phyloP scores from a whole-genome alignment of 2,888 invertebrate genomes.

The Epinotia demarniana region DNA sequence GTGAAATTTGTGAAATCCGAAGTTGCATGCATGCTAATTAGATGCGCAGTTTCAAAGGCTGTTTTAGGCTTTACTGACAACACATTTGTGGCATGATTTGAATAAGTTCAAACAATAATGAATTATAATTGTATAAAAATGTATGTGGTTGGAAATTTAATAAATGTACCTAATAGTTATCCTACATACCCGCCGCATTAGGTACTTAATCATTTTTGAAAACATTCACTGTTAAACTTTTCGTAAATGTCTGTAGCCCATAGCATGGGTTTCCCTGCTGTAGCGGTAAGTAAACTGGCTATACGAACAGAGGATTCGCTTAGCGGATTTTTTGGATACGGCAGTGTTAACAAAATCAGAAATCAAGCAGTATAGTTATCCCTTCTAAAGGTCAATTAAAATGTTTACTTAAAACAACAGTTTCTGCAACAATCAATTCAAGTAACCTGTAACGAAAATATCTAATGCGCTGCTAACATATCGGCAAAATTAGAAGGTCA shows the following conservation, averaged over 20 bases:
- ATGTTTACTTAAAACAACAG: too few species aligned
- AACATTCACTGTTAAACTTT: too few species aligned
- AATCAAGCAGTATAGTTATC: background rate
- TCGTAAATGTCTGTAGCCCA: too few species aligned
- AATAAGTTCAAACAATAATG: background rate
- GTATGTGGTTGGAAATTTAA: too few species aligned
- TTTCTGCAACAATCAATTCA: background rate
- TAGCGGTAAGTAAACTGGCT: too few species aligned
- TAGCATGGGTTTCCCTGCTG: too few species aligned
- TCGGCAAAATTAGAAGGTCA: too few species aligned
- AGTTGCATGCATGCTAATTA: conserved; percentile 30
- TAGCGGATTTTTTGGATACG: background rate
- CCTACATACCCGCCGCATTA: too few species aligned
- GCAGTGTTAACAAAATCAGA: background rate
- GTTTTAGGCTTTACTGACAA: conserved; percentile 1
- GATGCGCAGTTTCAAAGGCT: conserved; percentile 5
- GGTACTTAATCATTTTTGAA: too few species aligned
- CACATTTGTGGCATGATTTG: background rate
- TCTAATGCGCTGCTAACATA: background rate
- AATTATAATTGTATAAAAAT: too few species aligned
- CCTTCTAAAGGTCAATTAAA: background rate
- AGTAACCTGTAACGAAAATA: background rate
- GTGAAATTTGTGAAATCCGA: conserved; percentile 43
- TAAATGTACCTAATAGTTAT: too few species aligned
- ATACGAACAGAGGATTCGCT: background rate